phyloP scores from a whole-genome alignment of 2,113 vertebrate genomes.

The Saimiri boliviensis region DNA sequence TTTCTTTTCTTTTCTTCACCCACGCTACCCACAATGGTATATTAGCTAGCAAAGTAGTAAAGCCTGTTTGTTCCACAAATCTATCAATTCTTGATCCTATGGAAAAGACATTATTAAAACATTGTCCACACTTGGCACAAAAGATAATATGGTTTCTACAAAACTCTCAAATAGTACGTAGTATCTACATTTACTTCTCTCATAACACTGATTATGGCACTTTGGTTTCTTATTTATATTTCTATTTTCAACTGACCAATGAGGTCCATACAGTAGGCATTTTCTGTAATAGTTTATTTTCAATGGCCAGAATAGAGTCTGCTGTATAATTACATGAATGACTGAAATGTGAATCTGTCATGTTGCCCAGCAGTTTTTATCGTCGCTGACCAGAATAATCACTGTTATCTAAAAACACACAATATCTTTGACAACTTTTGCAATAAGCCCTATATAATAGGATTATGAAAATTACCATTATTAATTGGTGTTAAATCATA shows the following conservation, averaged over 20 bases:
- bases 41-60: neutral
- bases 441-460: constrained; percentile 30
- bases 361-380: neutral
- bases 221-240: constrained; percentile 4
- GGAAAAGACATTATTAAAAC: neutral
- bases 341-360: neutral
- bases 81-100: neutral
- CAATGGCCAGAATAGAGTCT: neutral
- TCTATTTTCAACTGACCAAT: neutral
- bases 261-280: neutral
- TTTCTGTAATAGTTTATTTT: neutral
- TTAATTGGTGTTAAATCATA: constrained; percentile 48
- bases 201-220: neutral
- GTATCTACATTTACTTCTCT: neutral
- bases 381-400: neutral
- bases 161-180: neutral
- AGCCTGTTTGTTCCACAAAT: neutral
- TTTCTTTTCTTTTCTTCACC: neutral
- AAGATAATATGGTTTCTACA: neutral
- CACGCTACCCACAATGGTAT: neutral
- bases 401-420: neutral
- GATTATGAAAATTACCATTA: constrained; percentile 37
- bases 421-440: constrained; percentile 35
- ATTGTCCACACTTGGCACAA: neutral
- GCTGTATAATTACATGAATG: neutral